Evolutionary conservation across 2,113 vertebrate species (phyloP).

Genomic region (Cinclus cinclus): DNA sequence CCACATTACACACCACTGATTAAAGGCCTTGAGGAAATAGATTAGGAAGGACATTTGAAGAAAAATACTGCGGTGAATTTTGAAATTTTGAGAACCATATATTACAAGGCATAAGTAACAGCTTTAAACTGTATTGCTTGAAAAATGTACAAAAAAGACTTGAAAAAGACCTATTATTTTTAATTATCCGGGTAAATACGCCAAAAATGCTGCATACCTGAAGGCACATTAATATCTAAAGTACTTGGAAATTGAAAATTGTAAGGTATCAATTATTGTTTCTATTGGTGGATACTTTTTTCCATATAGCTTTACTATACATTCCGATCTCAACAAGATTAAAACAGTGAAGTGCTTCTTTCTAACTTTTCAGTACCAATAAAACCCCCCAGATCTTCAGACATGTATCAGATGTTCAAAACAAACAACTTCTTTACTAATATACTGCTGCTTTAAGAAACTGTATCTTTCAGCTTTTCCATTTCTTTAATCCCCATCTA

Average conservation of each 20-base stretch:
- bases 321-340: neutral
- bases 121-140: neutral
- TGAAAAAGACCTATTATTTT: neutral
- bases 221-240: neutral
- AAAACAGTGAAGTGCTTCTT: neutral
- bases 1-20: slow-evolving; percentile 9
- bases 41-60: neutral
- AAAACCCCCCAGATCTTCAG: neutral
- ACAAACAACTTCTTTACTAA: neutral
- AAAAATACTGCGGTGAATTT: slow-evolving; percentile 7
- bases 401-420: neutral
- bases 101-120: neutral
- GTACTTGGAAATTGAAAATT: neutral
- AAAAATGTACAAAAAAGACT: slow-evolving; percentile 23
- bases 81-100: slow-evolving; percentile 12
- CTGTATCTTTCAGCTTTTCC: slow-evolving; percentile 55
- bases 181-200: slow-evolving; percentile 13
- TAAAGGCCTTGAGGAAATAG: slow-evolving; percentile 1
- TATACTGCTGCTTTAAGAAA: slow-evolving; percentile 46
- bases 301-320: neutral
- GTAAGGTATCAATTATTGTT: neutral
- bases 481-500: slow-evolving; percentile 63
- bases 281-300: neutral
- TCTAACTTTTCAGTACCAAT: neutral
- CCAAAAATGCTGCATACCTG: neutral